Percentiles rank a stretch among this genome's conserved stretches.
Evolutionary conservation across 2,113 vertebrate genomes (phyloP).

Genomic region (Amia ocellicauda): DNA sequence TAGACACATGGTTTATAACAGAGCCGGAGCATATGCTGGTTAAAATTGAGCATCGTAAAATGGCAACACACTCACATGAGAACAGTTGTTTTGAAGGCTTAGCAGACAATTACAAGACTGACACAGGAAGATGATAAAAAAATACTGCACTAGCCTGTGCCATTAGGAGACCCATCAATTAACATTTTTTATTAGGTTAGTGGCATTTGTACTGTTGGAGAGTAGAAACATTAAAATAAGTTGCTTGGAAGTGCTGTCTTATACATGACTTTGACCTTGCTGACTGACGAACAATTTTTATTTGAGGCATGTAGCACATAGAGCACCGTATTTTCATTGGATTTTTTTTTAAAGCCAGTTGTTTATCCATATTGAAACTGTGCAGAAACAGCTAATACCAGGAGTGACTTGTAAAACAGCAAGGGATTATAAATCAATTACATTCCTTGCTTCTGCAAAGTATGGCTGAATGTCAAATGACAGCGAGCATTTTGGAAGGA

Average conservation of each 20-base stretch:
- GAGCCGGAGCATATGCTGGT: constrained; percentile 5
- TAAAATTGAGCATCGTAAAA: not conserved
- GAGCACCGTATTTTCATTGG: not conserved
- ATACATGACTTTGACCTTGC: constrained; percentile 36
- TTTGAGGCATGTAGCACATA: constrained; percentile 20
- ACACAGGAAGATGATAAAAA: constrained; percentile 38
- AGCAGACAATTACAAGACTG: constrained; percentile 26
- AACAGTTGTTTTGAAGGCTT: constrained; percentile 20
- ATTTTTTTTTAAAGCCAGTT: not conserved
- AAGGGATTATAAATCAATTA: too few species aligned
- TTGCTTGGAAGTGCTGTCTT: constrained; percentile 34
- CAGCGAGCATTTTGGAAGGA: too few species aligned
- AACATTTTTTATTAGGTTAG: constrained; percentile 42
- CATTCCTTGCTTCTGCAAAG: too few species aligned
- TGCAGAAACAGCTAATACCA: not conserved
- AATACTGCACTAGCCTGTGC: constrained; percentile 36
- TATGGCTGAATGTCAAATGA: too few species aligned
- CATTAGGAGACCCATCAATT: constrained; percentile 35
- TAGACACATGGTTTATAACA: constrained; percentile 4
- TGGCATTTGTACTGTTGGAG: constrained; percentile 33
- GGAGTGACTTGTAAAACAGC: not conserved
- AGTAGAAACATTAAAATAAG: constrained; percentile 23
- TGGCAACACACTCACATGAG: not conserved
- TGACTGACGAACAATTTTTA: constrained; percentile 29
- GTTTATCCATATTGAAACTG: not conserved